These are phyloP conservation scores for Ornithorhynchus anatinus DNA, from an alignment of 2,113 vertebrate genomes.

Conservation along the genomic window DNA sequence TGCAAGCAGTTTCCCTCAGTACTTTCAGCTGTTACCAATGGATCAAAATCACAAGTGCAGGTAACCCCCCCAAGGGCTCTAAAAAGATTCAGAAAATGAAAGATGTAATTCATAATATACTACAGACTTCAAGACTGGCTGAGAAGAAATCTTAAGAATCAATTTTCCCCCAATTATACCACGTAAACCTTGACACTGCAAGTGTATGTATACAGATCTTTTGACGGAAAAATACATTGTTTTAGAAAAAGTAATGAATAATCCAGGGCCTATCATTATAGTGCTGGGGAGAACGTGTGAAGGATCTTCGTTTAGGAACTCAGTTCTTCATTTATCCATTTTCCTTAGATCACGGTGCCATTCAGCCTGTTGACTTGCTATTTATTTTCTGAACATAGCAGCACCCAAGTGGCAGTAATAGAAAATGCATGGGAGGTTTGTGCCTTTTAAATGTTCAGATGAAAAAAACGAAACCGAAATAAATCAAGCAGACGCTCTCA, in stretches of 20 bases:
- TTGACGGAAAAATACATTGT: no score
- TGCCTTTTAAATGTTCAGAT: not conserved
- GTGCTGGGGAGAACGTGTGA: no score
- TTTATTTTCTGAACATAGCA: not conserved
- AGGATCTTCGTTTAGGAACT: not conserved
- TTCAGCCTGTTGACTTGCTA: not conserved
- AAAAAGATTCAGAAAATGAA: constrained; percentile 6
- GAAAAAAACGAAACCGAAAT: not conserved
- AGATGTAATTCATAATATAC: constrained; percentile 20
- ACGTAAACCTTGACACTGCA: not conserved
- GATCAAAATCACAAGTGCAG: constrained; percentile 20
- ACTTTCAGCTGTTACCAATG: not conserved
- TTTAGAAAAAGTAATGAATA: no score
- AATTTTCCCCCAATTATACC: not conserved
- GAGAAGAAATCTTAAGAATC: not conserved
- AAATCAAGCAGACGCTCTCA: not conserved
- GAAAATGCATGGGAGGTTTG: not conserved
- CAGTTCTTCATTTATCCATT: not conserved
- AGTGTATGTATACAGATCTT: not conserved
- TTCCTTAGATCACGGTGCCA: not conserved
- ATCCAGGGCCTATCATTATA: no score
- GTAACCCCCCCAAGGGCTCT: not conserved
- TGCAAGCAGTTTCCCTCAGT: not conserved
- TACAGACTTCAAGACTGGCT: not conserved
- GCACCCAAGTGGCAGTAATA: not conserved